Conservation (phyloP, 2,113 vertebrate genomes). For the Chloebia gouldiae region DNA sequence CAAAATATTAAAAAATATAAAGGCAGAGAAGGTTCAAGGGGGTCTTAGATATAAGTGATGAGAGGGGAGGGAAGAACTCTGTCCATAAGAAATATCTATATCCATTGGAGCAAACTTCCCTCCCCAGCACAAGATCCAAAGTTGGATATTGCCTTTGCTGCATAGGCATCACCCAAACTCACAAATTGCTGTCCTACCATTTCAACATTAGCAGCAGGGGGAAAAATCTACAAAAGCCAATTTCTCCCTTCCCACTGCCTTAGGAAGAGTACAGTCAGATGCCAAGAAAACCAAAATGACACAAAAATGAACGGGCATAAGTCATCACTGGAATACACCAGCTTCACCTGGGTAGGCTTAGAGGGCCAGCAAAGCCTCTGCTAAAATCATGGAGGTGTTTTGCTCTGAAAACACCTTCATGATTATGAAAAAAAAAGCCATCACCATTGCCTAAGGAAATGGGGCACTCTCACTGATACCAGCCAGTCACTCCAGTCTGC, state of each 20-base stretch:
- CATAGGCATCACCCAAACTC: background rate
- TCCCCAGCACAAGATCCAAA: background rate
- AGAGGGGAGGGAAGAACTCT: background rate
- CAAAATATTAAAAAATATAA: background rate
- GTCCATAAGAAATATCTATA: background rate
- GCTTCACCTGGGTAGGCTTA: background rate
- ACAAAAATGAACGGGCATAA: background rate
- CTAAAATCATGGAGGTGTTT: background rate
- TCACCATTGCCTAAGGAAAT: background rate
- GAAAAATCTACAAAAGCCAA: background rate
- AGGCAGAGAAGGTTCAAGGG: background rate
- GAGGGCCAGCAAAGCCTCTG: background rate
- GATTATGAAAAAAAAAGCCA: background rate
- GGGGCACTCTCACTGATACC: background rate
- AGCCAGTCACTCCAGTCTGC: background rate
- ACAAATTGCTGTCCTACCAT: background rate
- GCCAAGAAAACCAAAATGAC: background rate
- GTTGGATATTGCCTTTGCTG: background rate
- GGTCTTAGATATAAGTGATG: background rate
- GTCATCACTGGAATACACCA: background rate
- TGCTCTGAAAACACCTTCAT: background rate
- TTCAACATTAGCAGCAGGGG: background rate
- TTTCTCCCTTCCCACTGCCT: background rate
- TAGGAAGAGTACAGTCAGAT: background rate
- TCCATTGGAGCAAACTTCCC: background rate